Conservation (phyloP, 2,797 vertebrate genomes). For the Sebastes reedi region DNA sequence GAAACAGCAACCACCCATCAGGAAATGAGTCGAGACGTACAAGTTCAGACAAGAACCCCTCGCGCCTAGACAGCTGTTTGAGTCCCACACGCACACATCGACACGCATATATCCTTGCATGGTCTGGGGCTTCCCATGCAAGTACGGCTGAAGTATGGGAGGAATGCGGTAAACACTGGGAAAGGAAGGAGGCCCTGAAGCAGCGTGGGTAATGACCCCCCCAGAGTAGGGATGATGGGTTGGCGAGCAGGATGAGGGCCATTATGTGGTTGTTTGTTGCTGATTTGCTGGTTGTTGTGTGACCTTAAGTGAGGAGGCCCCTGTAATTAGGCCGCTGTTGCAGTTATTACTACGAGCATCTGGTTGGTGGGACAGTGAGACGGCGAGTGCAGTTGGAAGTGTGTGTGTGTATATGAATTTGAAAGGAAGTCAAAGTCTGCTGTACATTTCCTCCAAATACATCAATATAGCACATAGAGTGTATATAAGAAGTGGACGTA, state of each 20-base stretch:
- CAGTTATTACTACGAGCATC: conserved; percentile 53
- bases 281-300: conserved; percentile 60
- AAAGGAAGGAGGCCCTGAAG: conserved; percentile 66
- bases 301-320: conserved; percentile 52
- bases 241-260: conserved; percentile 74
- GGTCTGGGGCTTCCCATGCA: conserved; percentile 59
- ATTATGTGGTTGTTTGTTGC: conserved; percentile 79
- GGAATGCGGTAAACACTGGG: conserved; percentile 79
- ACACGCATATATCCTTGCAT: conserved; percentile 13
- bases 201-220: conserved; percentile 74
- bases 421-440: neutral
- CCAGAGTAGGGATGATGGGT: conserved; percentile 61
- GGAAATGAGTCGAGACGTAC: conserved; percentile 51
- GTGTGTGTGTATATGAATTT: neutral
- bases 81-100: conserved; percentile 17
- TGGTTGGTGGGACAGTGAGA: conserved; percentile 15
- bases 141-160: conserved; percentile 69
- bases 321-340: conserved; percentile 69
- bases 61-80: conserved; percentile 61
- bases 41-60: conserved; percentile 49
- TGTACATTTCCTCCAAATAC: neutral
- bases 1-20: conserved; percentile 13
- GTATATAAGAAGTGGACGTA: neutral
- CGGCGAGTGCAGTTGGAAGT: neutral
- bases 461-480: neutral